Evolutionary conservation across 2,888 invertebrate species (phyloP), one percentile per base, ranked within the genome.

Genomic region (Lasioglossum oenotherae): DNA sequence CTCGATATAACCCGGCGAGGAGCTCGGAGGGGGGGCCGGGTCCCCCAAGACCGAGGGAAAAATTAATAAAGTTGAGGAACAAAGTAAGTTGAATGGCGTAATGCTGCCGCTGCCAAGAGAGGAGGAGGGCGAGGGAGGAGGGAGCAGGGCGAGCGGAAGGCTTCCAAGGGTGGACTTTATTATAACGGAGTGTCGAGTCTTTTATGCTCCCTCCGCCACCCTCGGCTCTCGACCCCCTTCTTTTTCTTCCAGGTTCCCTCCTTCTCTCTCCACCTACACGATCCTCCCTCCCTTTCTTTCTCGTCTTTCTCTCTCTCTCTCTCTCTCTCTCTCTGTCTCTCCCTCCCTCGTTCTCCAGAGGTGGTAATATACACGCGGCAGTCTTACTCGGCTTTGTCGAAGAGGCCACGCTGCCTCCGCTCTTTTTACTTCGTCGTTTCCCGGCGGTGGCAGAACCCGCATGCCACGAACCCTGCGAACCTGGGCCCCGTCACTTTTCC

Each of bases 21-120:
- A 23, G 57, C 57, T 57, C 57, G 57, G 64, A 64, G 81, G 74
- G 74, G 74, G 71, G 41, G 67, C 60, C 74, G 75, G 88, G 91
- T 94, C 93, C 93, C 93, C 94, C 92, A 94, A 95, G 94, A 94
- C 94, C 93, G 92, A 94, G 94, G 94, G 95, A 95, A 95, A 95
- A 95, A 95, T 95, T 95, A 95, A 95, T 95, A 95, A 95, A 95
- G 95, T 95, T 95, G 93, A 94, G 95, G 94, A 95, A 95, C 95
- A 95, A 95, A 95, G 95, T 95, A 95, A 95, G 94, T 95, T 95
- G 94, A 93, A 93, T 93, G 93, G 92, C 93, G 94, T 95, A 95
- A 95, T 94, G 94, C 94, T 93, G 91, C 90, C 86, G 89, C 89
- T 84, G 85, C 86, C 82, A 81, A 79, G 84, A 84, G 82, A 83